Base-by-base conservation (phyloP, 2,113 vertebrate species). In the Alexandromys fortis region DNA sequence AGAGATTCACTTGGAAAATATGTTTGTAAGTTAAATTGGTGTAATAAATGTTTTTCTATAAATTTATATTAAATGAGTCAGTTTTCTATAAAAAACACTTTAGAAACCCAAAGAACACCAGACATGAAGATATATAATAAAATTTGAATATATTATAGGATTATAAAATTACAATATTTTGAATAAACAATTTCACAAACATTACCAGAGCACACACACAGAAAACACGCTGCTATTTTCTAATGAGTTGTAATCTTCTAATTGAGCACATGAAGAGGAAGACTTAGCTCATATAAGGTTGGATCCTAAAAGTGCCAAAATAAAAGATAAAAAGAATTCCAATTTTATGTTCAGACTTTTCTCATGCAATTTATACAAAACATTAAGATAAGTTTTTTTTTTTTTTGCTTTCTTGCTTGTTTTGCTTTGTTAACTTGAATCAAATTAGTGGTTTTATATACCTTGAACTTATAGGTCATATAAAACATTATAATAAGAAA, bases 41-140 rank as follows among this genome's bases (percentile, higher is more conserved):
- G 75, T 86, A 86, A 86, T 76, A 86, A 92, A 19, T 63, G 61
- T 90, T 82, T 81, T 89, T 90, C 19, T 55, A 67, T 49, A 30
- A 2, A 78, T 76, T 63, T 70, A 72, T 92, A 75, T 81, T 63
- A 3, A 91, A 28, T 85, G 42, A 90, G 17, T 2, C 45, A 86
- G 73, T n/a, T 94, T 79, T 90, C 88, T 88, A 26, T 78, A 30
- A 49, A 96, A 96, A 91, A 92, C 47, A 68, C 17, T 75, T 86
- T 58, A 76, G 1, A 72, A 90, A 42, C 2, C 42, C 82, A 81
- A 77, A 88, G 26, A 87, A 79, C 35, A 96, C 38, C n/a, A 45
- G 45, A 76, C 16, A 92, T 72, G 28, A 92, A 19, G 10, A 90
- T 82, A 91, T 67, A 3, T 79, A 81, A 91, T 79, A 83, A 30